Conservation (phyloP, 2,113 vertebrate species). For the Vombatus ursinus region DNA sequence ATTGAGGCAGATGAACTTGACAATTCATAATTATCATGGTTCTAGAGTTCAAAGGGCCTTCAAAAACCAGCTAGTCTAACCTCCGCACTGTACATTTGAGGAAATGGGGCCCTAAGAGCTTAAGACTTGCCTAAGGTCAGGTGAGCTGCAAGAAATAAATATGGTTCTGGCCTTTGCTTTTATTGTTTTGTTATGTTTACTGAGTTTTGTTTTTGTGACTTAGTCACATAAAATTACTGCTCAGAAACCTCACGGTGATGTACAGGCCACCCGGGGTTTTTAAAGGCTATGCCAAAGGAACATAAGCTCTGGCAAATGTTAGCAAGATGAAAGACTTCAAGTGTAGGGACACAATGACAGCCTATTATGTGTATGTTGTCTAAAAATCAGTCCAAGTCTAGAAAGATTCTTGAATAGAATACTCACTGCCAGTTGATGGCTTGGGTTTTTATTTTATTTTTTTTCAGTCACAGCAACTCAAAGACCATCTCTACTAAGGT, state of each 20-base stretch:
- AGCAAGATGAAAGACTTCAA: too few relatives aligned
- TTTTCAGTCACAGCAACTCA: neutral
- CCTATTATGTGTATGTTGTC: neutral
- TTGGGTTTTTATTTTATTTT: neutral
- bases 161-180: slow-evolving; percentile 25
- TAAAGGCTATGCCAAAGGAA: neutral
- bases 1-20: neutral
- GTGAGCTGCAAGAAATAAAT: neutral
- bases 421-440: neutral
- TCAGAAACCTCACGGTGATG: neutral
- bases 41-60: neutral
- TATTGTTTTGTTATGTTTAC: neutral
- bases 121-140: neutral
- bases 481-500: neutral
- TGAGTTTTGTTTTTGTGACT: neutral
- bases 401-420: neutral
- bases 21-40: neutral
- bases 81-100: neutral
- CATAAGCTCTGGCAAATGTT: too few relatives aligned
- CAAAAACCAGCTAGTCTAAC: neutral
- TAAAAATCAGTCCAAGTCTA: neutral
- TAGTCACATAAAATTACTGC: neutral
- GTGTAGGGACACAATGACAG: too few relatives aligned
- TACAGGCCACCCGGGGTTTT: neutral
- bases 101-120: neutral